A percentile compares a stretch with the other conserved stretches of the same genome.
These are phyloP conservation scores for Macrobrachium rosenbergii DNA, from an alignment of 1,140 invertebrate genomes.

Conservation along the genomic window DNA sequence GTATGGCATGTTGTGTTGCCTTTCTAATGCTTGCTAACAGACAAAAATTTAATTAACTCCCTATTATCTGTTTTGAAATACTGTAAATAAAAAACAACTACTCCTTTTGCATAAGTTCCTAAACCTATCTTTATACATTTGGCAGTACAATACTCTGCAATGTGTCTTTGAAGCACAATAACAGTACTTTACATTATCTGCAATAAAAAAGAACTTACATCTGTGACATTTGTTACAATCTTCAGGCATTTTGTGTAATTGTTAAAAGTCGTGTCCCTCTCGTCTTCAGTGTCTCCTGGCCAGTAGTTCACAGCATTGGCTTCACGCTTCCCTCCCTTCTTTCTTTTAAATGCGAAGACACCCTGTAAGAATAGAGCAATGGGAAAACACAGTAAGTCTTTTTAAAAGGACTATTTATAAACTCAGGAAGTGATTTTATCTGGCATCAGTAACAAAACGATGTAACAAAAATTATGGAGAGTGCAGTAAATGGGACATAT, in stretches of 20 bases:
- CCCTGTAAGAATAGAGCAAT: constrained; percentile 34
- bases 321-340: background rate
- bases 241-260: constrained; percentile 35
- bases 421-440: background rate
- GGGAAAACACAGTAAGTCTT: background rate
- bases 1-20: no score
- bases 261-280: constrained; percentile 21
- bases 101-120: no score
- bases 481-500: background rate
- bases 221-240: constrained; percentile 25
- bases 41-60: no score
- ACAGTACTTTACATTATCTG: background rate
- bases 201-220: constrained; percentile 4
- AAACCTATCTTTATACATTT: no score
- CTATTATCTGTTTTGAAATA: no score
- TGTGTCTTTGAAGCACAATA: background rate
- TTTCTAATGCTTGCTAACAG: no score
- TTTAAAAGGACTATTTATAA: background rate
- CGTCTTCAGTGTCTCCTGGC: background rate
- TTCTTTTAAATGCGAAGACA: constrained; percentile 51
- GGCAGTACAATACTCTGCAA: background rate
- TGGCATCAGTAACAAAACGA: background rate
- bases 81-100: no score
- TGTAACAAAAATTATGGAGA: background rate
- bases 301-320: constrained; percentile 19